Evolutionary conservation across 2,113 vertebrate genomes (phyloP).

Genomic region (Gasterosteus nipponicus): DNA sequence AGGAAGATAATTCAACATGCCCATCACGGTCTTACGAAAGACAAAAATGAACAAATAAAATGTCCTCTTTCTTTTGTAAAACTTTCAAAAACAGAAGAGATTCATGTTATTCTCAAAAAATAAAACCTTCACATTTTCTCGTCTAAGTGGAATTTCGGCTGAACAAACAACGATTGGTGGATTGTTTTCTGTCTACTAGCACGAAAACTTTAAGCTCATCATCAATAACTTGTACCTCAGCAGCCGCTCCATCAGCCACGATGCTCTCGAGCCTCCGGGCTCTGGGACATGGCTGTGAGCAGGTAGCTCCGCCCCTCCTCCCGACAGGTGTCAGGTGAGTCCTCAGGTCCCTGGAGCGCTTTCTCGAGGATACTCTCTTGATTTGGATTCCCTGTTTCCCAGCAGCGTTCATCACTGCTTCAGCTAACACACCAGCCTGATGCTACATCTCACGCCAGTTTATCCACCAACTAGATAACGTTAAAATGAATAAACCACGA

Average conservation of each 20-base stretch:
- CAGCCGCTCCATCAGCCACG: slow-evolving; percentile 33
- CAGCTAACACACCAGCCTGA: too few relatives aligned
- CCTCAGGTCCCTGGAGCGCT: slow-evolving; percentile 67
- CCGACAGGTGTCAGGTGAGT: slow-evolving; percentile 59
- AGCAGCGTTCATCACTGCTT: slow-evolving; percentile 41
- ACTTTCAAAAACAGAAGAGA: too few relatives aligned
- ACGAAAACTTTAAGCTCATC: too few relatives aligned
- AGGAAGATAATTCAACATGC: too few relatives aligned
- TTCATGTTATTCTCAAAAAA: too few relatives aligned
- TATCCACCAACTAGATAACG: not conserved
- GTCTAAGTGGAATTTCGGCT: too few relatives aligned
- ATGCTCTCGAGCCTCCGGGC: not conserved
- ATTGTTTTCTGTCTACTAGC: too few relatives aligned
- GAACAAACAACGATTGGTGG: too few relatives aligned
- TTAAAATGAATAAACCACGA: not conserved
- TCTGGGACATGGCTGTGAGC: not conserved
- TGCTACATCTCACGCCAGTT: not conserved
- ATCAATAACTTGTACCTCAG: slow-evolving; percentile 28
- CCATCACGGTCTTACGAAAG: too few relatives aligned
- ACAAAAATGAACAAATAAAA: too few relatives aligned
- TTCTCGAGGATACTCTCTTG: slow-evolving; percentile 70
- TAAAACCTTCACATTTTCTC: too few relatives aligned
- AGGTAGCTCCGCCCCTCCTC: slow-evolving; percentile 33
- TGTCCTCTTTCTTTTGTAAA: too few relatives aligned
- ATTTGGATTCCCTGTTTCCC: slow-evolving; percentile 53